Evolutionary conservation across 2,113 vertebrate species (phyloP), one percentile per base, ranked within the genome.

Genomic region (Pituophis catenifer): DNA sequence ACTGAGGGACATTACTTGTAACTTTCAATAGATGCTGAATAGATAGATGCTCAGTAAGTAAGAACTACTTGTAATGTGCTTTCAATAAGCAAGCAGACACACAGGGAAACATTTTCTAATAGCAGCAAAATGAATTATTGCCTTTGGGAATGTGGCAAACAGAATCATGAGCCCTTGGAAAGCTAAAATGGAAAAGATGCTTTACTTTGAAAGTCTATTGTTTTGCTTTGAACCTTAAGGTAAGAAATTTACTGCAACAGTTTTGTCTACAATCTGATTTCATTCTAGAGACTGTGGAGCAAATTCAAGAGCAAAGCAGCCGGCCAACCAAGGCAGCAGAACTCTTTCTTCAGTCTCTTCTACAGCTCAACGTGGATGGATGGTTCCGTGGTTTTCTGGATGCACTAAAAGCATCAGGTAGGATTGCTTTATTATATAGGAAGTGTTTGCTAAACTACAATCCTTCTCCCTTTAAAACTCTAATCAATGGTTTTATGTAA

Each of bases 331-430:
- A 93, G 86, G 96, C 97, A 29, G 96, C 97, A 3, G 86, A 90
- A 0, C 54, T 97, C 8, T 97, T 97, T 38, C 91, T 97, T 5
- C 75, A 94, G 0, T 50, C 44, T 50, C 50, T 97, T 1, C 21
- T 97, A 48, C 81, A 95, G 24, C 94, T 96, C 26, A 93, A 94
- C 19, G 86, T 89, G 0, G 95, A 96, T 21, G 96, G 96, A 86
- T 97, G 97, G 97, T 97, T 97, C 90, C 96, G 92, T 8, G 96
- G 92, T 23, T 97, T 97, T 92, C 86, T 97, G 93, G 95, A 97
- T 81, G 95, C 96, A 21, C 88, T 97, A 23, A 0, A 6, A 2
- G 92, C 90, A 0, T 93, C 96, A 95, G 95, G 96, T 97, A 52
- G 88, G 95, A 52, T 58, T 62, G 23, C 23, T 44, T 62, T 92